These are phyloP conservation scores for Mormoops blainvillei DNA, from an alignment of 2,113 vertebrate species.

Conservation along the genomic window DNA sequence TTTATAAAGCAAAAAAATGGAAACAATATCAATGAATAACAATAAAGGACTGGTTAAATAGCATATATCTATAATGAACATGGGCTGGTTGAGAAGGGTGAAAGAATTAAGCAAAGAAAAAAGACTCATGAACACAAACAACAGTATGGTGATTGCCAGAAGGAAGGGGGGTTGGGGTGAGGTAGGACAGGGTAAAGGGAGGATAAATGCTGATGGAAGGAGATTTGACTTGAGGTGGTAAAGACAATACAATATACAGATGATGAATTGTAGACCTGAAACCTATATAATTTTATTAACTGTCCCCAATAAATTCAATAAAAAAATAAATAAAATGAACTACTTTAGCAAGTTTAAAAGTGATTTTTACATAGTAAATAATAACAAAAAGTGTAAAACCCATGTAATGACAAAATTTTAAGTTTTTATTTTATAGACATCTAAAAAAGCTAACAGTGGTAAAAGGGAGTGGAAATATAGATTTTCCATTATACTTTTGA, in stretches of 20 bases:
- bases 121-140: no score
- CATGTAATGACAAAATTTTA: neutral
- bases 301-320: no score
- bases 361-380: neutral
- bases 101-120: no score
- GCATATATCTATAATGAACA: neutral
- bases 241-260: no score
- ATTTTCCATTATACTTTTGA: neutral
- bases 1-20: conserved; percentile 23
- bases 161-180: no score
- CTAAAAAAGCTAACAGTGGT: neutral
- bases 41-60: neutral
- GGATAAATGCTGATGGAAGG: no score
- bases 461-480: neutral
- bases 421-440: conserved; percentile 2
- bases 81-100: no score
- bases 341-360: neutral
- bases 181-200: no score
- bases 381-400: neutral
- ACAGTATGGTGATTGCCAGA: no score
- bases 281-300: no score
- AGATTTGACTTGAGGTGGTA: no score
- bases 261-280: no score
- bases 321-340: neutral
- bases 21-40: neutral